Evolutionary conservation across 2,113 vertebrate genomes (phyloP).

Genomic region (Channa maculata): DNA sequence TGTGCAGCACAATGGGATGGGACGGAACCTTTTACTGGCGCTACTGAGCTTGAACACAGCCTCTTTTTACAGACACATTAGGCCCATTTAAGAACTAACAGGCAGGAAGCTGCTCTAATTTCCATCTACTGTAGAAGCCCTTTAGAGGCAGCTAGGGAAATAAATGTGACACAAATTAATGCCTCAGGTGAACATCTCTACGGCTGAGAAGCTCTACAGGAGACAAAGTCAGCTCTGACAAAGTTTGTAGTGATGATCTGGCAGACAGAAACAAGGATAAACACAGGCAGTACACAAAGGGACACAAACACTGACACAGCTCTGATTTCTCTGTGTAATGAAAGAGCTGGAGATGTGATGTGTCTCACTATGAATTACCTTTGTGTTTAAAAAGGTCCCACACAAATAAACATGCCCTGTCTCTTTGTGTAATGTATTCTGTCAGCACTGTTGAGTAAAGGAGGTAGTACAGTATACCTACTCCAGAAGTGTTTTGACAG

Average conservation of each 20-base stretch:
- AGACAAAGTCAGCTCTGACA: conserved; percentile 37
- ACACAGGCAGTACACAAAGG: conserved; percentile 34
- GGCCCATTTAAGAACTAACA: conserved; percentile 48
- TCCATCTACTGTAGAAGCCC: conserved; percentile 37
- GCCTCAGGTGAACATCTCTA: conserved; percentile 42
- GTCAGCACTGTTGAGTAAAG: not conserved
- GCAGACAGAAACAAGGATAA: conserved; percentile 20
- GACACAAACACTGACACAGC: conserved; percentile 14
- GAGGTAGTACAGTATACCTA: not conserved
- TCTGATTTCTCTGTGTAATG: not conserved
- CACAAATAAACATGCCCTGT: conserved; percentile 33
- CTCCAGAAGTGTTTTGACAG: conserved; percentile 7
- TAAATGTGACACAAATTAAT: conserved; percentile 49
- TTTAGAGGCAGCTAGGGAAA: conserved; percentile 55
- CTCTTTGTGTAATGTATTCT: conserved; percentile 10
- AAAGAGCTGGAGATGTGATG: conserved; percentile 27
- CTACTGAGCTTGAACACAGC: conserved; percentile 45
- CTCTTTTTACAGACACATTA: conserved; percentile 49
- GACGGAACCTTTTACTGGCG: conserved; percentile 11
- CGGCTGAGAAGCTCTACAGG: conserved; percentile 31
- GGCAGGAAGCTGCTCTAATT: conserved; percentile 53
- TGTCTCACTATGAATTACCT: conserved; percentile 57
- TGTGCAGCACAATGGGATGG: not conserved
- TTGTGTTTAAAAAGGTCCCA: conserved; percentile 49
- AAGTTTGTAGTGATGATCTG: conserved; percentile 40